A percentile compares a stretch with the other conserved stretches of the same genome.
Evolutionary conservation across 2,888 invertebrate species (phyloP).

Genomic region (Caenorhabditis sp.): DNA sequence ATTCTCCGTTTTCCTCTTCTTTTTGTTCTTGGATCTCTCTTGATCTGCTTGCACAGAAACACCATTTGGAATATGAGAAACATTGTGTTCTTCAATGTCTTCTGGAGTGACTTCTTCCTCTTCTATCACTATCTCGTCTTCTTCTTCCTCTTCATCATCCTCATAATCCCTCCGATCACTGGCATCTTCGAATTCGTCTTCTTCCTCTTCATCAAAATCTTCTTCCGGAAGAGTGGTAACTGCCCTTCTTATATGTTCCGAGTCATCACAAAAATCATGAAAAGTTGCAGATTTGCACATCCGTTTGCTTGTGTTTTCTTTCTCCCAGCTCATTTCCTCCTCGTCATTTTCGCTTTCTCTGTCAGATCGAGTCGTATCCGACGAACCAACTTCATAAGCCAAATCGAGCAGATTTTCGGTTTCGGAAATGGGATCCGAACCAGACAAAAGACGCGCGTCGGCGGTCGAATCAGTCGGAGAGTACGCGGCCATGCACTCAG

Average conservation of each 20-base stretch:
- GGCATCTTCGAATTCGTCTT: conserved; percentile 57
- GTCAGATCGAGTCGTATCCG: conserved; percentile 42
- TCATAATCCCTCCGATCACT: conserved; percentile 45
- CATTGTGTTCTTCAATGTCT: conserved; percentile 30
- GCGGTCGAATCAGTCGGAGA: conserved; percentile 61
- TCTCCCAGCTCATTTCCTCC: conserved; percentile 46
- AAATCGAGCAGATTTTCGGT: conserved; percentile 61
- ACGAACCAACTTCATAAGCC: conserved; percentile 49
- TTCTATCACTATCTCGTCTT: conserved; percentile 55
- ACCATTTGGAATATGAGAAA: conserved; percentile 32
- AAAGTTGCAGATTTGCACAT: conserved; percentile 67
- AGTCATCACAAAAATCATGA: conserved; percentile 62
- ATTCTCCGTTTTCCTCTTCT: conserved; percentile 42
- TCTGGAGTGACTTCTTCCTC: conserved; percentile 51
- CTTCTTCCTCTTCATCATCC: conserved; percentile 53
- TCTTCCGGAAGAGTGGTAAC: conserved; percentile 49
- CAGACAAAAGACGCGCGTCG: conserved; percentile 53
- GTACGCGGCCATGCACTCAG: conserved; percentile 56
- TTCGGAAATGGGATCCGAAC: conserved; percentile 56
- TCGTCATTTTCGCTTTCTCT: conserved; percentile 53
- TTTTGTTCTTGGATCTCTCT: conserved; percentile 29
- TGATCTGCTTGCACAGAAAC: conserved; percentile 24
- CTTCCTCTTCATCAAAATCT: conserved; percentile 58
- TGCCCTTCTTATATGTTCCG: conserved; percentile 40
- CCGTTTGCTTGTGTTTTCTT: conserved; percentile 26